Percentiles rank a stretch among this genome's conserved stretches.
Conservation (phyloP, 2,888 invertebrate species). For the Ceratothoa steindachneri region DNA sequence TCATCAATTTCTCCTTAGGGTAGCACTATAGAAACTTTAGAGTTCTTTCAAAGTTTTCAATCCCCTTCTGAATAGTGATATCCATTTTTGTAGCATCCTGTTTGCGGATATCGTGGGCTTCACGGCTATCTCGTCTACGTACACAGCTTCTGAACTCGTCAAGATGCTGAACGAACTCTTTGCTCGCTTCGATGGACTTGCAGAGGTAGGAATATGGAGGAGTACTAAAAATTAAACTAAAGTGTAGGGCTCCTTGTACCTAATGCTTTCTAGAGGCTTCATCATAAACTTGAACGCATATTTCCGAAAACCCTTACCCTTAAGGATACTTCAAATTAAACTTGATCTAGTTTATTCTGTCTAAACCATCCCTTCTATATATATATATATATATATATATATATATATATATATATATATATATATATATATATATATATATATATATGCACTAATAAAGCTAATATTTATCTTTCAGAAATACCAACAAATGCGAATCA, state of each 20-base stretch:
- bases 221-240: too few species aligned
- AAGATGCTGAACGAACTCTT: slow-evolving; percentile 93
- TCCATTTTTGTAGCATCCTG: slow-evolving; percentile 66
- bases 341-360: too few species aligned
- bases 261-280: too few species aligned
- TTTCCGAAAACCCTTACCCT: too few species aligned
- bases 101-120: slow-evolving; percentile 98
- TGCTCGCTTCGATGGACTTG: slow-evolving; percentile 86
- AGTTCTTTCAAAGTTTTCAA: not conserved
- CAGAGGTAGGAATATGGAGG: slow-evolving; percentile 54
- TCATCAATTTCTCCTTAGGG: not conserved
- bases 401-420: slow-evolving; percentile 5
- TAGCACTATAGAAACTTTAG: too few species aligned
- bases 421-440: slow-evolving; percentile 17
- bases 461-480: too few species aligned
- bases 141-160: slow-evolving; percentile 90
- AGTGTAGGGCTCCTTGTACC: too few species aligned
- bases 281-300: too few species aligned
- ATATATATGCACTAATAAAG: too few species aligned
- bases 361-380: not conserved
- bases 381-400: not conserved
- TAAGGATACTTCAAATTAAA: too few species aligned
- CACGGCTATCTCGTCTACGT: slow-evolving; percentile 84
- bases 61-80: not conserved
- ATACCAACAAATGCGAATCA: slow-evolving; percentile 89